phyloP scores from a whole-genome alignment of 2,797 vertebrate genomes.

The Gymnocypris eckloni region DNA sequence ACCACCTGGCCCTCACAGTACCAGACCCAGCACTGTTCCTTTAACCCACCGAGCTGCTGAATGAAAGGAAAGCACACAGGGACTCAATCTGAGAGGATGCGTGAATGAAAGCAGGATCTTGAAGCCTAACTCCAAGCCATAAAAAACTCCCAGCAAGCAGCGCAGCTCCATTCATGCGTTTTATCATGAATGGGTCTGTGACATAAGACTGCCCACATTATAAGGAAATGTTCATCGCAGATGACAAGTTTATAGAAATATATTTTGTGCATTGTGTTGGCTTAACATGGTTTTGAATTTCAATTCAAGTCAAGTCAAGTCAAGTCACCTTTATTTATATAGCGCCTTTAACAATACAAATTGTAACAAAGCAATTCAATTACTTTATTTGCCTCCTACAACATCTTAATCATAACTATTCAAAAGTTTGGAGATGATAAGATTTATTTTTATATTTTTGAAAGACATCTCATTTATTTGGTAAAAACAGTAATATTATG shows the following conservation, averaged over 20 bases:
- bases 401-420: background rate
- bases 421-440: background rate
- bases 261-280: background rate
- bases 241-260: background rate
- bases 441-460: background rate
- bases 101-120: constrained; percentile 29
- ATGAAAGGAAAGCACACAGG: constrained; percentile 22
- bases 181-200: background rate
- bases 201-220: background rate
- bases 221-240: background rate
- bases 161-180: background rate
- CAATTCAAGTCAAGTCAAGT: too few relatives aligned
- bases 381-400: too few relatives aligned
- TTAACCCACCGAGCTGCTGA: constrained; percentile 4
- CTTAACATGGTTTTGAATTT: background rate
- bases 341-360: too few relatives aligned
- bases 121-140: background rate
- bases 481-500: too few relatives aligned
- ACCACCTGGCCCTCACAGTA: constrained; percentile 36
- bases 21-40: background rate
- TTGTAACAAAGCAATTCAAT: too few relatives aligned
- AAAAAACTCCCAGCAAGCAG: background rate
- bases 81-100: background rate
- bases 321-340: too few relatives aligned
- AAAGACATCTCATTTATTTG: background rate